These are phyloP conservation scores for Fopius arisanus DNA, from an alignment of 1,140 invertebrate species.

Conservation along the genomic window DNA sequence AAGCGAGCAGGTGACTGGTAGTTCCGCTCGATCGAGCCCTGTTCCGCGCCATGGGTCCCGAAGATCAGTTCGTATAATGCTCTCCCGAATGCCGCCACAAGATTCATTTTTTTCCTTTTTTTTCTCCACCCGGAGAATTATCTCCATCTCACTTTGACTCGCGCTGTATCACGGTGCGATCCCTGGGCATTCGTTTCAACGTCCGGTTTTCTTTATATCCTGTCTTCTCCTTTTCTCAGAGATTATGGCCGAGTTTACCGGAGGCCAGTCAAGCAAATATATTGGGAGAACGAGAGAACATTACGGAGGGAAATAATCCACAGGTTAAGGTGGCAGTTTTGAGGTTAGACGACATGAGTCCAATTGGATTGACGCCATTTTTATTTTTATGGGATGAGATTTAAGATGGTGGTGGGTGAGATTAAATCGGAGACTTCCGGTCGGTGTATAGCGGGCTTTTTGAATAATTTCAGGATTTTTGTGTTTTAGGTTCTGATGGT, in stretches of 20 bases:
- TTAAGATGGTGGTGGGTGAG: too few relatives aligned
- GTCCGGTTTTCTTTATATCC: conserved; percentile 14
- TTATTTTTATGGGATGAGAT: too few relatives aligned
- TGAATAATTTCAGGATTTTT: too few relatives aligned
- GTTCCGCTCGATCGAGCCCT: conserved; percentile 64
- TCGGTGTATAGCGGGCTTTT: too few relatives aligned
- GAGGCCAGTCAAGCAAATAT: neutral
- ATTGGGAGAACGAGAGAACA: neutral
- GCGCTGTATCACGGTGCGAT: neutral
- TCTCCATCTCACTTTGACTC: neutral
- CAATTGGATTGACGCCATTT: neutral
- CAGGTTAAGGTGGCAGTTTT: neutral
- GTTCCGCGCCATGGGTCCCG: conserved; percentile 61
- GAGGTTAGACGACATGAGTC: neutral
- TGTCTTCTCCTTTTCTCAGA: conserved; percentile 3
- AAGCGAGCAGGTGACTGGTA: conserved; percentile 65
- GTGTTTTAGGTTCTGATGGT: too few relatives aligned
- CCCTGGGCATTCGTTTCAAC: neutral
- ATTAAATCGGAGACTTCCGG: too few relatives aligned
- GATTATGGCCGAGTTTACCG: neutral
- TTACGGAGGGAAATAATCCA: neutral
- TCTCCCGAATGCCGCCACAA: conserved; percentile 14
- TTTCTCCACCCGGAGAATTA: neutral
- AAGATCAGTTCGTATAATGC: conserved; percentile 56
- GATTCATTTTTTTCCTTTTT: too few relatives aligned